Evolutionary conservation across 2,888 invertebrate genomes (phyloP).

Genomic region (Electrophaes corylata): DNA sequence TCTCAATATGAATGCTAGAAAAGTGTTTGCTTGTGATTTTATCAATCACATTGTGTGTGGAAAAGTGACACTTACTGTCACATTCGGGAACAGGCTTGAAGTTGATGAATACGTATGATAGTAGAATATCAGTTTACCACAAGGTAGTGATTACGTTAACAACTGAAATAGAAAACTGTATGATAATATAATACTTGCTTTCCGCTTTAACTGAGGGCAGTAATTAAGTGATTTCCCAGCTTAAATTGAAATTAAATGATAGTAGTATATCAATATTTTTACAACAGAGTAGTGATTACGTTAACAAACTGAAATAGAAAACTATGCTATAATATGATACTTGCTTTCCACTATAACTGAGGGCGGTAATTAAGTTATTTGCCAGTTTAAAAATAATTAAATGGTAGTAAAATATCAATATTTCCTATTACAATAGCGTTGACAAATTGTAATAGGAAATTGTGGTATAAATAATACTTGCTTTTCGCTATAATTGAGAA

Average conservation of each 20-base stretch:
- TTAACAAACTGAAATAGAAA: neutral
- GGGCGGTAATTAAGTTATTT: conserved; percentile 23
- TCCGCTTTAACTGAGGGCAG: too few species aligned
- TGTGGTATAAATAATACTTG: conserved; percentile 9
- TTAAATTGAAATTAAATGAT: too few species aligned
- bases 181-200: neutral
- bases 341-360: neutral
- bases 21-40: conserved; percentile 1
- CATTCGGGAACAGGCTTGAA: conserved; percentile 1
- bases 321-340: neutral
- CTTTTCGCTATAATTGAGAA: conserved; percentile 10
- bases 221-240: too few species aligned
- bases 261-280: too few species aligned
- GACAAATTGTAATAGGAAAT: conserved; percentile 5
- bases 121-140: neutral
- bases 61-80: conserved; percentile 3
- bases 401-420: too few species aligned
- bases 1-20: conserved; percentile 10
- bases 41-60: neutral
- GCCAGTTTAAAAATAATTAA: conserved; percentile 20
- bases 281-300: too few species aligned
- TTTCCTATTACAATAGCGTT: too few species aligned
- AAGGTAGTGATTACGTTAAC: neutral
- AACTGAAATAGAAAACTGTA: neutral
- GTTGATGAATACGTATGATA: neutral